Evolutionary conservation across 1,140 invertebrate genomes (phyloP), one percentile per base, ranked within the genome.

Genomic region (Solenopsis fugax): DNA sequence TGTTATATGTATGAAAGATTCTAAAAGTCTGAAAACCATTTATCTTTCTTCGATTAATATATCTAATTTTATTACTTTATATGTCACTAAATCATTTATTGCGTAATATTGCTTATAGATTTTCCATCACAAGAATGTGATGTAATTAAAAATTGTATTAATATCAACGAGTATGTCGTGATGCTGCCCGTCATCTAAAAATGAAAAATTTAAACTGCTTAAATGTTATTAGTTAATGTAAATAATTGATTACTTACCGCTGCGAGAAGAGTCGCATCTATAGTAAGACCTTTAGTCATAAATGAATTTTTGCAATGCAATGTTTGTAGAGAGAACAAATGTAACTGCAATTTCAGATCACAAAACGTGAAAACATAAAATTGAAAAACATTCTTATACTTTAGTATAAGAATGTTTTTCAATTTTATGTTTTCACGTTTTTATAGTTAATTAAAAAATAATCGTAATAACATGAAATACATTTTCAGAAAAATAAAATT

Each of bases 281-380:
- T 52, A 1, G 82, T 58, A 5, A 93, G n/a, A 7, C 88, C 90
- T 76, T 90, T 93, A 0, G 92, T 89, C 6, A 75, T 72, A 34
- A 93, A 94, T 13, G 10, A 81, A 48, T 88, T 92, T 10, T 93
- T 78, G 0, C 84, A 86, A 73, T 94, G 93, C 7, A 93, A 48
- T n/a, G 92, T 34, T 91, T 93, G 93, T 24, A 93, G 58, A 3
- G 92, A 93, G 60, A 93, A 93, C 10, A 91, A 37, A 21, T 93
- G 73, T 12, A 93, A 37, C 93, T 94, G 65, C 2, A 93, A 91
- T 50, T 50, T 34, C 13, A 89, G 52, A 41, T 65, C 3, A 2
- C 0, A 41, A 41, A 37, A 65, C 0, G 1, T 0, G 18, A 45
- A 41, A 41, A 45, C 21, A 64, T 60, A 29, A 4, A 13, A 29